Evolutionary conservation across 2,888 invertebrate genomes (phyloP).

Genomic region (Melanargia galathea): DNA sequence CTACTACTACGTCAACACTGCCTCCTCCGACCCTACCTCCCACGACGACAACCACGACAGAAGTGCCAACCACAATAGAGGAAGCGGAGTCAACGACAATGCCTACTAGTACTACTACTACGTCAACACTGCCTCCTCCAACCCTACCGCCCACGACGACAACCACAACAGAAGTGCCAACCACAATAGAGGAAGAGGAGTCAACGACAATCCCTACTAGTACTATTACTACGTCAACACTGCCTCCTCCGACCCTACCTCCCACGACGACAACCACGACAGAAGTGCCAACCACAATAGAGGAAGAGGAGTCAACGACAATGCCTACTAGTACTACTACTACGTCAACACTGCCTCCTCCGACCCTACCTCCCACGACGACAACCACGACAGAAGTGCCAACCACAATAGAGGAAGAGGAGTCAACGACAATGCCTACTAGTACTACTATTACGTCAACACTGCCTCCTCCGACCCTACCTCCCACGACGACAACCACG

Average conservation of each 20-base stretch:
- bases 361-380: background rate
- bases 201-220: background rate
- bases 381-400: background rate
- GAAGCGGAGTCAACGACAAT: background rate
- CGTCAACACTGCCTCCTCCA: background rate
- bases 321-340: background rate
- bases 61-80: background rate
- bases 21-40: background rate
- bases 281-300: background rate
- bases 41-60: background rate
- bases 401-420: background rate
- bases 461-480: background rate
- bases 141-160: background rate
- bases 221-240: background rate
- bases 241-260: background rate
- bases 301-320: background rate
- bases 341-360: background rate
- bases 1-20: background rate
- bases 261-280: background rate
- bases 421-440: background rate
- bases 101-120: background rate
- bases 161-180: background rate
- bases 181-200: background rate
- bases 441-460: background rate
- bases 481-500: background rate